Evolutionary conservation across 1,140 invertebrate genomes (phyloP), one percentile per base, ranked within the genome.

Genomic region (Atopsyche davidsoni): DNA sequence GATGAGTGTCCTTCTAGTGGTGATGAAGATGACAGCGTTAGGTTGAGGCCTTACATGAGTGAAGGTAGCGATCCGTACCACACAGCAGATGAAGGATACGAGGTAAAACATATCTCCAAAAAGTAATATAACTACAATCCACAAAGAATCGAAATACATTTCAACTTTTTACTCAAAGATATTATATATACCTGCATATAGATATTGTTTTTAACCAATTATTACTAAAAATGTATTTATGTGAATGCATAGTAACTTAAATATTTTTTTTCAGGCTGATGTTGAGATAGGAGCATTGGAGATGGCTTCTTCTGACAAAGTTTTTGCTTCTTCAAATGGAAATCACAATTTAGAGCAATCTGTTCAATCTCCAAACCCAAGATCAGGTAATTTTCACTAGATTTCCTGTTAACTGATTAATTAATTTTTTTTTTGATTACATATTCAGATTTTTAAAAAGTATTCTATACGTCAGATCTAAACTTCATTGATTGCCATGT

Each of bases 71-170:
- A 72, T 19, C 51, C 60, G 13, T 73, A 76, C 31, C 59, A 75
- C 3, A 74, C 75, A 2, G 77, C 76, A 4, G 80, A 82, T 53
- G 80, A 82, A 63, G 81, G 80, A 9, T 82, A 82, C 53, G 70
- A 73, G 62, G 70, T 70, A 40, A 53, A 58, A n/a, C n/a, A n/a
- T n/a, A n/a, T n/a, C n/a, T n/a, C n/a, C n/a, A n/a, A n/a, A n/a
- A n/a, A n/a, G n/a, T n/a, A n/a, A n/a, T n/a, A n/a, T n/a, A n/a
- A n/a, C n/a, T n/a, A n/a, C n/a, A n/a, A n/a, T n/a, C n/a, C n/a
- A n/a, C n/a, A n/a, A n/a, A n/a, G n/a, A n/a, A n/a, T n/a, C n/a
- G n/a, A n/a, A n/a, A n/a, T n/a, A n/a, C n/a, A n/a, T n/a, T n/a
- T n/a, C n/a, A n/a, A n/a, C n/a, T n/a, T n/a, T n/a, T n/a, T n/a